These are phyloP conservation scores for Drosophila suboccidentalis DNA, from an alignment of 2,888 invertebrate species.

Conservation along the genomic window DNA sequence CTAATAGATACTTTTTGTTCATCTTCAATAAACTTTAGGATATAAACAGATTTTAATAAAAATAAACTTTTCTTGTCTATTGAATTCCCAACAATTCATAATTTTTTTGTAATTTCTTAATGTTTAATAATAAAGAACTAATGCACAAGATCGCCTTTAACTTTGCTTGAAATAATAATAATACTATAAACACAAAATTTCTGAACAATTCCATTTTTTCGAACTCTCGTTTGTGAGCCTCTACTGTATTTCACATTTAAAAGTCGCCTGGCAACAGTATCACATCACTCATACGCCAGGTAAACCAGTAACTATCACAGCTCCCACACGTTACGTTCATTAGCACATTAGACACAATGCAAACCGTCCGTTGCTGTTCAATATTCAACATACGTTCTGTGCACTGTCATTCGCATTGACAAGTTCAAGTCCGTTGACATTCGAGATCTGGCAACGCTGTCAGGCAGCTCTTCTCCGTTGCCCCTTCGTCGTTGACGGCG, in stretches of 20 bases:
- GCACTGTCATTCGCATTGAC: constrained; percentile 31
- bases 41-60: no score
- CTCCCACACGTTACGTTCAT: not conserved
- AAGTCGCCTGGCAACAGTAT: not conserved
- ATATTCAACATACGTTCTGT: constrained; percentile 9
- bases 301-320: not conserved
- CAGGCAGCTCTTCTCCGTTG: constrained; percentile 11
- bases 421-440: constrained; percentile 70
- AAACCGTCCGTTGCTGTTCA: constrained; percentile 18
- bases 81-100: no score
- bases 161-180: no score
- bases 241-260: not conserved
- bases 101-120: no score
- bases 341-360: not conserved
- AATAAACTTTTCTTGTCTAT: no score
- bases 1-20: no score
- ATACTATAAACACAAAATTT: not conserved
- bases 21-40: no score
- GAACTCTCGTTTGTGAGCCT: not conserved
- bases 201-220: not conserved
- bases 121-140: no score
- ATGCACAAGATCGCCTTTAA: no score
- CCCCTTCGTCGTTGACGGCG: constrained; percentile 31
- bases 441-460: constrained; percentile 68
- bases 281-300: constrained; percentile 11